Evolutionary conservation across 2,888 invertebrate species (phyloP).

Genomic region (Metopia argyrocephala): DNA sequence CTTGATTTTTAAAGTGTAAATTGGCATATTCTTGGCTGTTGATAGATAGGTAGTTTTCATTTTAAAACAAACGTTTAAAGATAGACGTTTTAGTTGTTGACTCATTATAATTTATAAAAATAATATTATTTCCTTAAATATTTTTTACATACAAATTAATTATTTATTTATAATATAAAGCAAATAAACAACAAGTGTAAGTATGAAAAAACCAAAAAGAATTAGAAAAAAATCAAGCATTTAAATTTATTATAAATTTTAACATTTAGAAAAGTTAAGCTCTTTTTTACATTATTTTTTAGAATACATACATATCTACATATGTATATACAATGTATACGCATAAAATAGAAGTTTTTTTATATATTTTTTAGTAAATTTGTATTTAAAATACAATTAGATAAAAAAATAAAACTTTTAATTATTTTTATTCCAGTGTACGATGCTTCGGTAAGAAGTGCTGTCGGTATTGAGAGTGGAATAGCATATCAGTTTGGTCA

Average conservation of each 20-base stretch:
- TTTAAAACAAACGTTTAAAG: background rate
- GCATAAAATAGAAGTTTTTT: no score
- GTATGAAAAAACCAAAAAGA: background rate
- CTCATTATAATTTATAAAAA: background rate
- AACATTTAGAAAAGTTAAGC: no score
- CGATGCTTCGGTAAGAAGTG: slow-evolving; percentile 85
- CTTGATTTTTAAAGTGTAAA: slow-evolving; percentile 8
- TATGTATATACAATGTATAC: no score
- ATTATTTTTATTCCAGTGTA: slow-evolving; percentile 81
- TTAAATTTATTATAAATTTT: no score
- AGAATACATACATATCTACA: no score
- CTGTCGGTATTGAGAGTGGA: slow-evolving; percentile 84
- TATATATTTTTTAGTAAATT: no score
- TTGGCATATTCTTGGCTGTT: slow-evolving; percentile 20
- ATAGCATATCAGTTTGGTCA: slow-evolving; percentile 86
- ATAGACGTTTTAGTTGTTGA: slow-evolving; percentile 6
- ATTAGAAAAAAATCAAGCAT: no score
- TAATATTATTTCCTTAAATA: slow-evolving; percentile 13
- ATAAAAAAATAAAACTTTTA: no score
- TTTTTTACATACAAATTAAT: slow-evolving; percentile 11
- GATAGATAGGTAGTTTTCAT: background rate
- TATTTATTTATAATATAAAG: no score
- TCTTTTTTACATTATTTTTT: no score
- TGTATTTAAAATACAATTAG: no score
- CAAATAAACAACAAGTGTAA: no score